Evolutionary conservation across 1,140 invertebrate species (phyloP).

Genomic region (Heterodera schachtii): DNA sequence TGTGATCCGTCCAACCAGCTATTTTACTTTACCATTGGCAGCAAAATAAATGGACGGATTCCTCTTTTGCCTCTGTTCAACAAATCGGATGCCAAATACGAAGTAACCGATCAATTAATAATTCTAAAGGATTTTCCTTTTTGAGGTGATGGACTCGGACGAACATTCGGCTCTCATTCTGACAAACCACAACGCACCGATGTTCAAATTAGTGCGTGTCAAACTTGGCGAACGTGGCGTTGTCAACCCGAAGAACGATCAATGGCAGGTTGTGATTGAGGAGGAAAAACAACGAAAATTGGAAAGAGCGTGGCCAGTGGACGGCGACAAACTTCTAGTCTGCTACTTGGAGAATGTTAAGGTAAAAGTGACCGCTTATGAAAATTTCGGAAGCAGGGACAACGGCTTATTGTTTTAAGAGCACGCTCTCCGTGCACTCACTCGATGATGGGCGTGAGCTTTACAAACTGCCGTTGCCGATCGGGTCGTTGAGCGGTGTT

Average conservation of each 20-base stretch:
- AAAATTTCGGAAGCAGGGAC: background rate
- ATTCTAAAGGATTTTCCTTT: background rate
- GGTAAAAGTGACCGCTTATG: constrained; percentile 66
- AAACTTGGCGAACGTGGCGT: constrained; percentile 73
- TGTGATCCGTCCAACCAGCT: constrained; percentile 62
- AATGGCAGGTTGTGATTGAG: constrained; percentile 82
- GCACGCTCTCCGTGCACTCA: constrained; percentile 79
- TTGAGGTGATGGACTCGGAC: constrained; percentile 86
- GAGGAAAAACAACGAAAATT: constrained; percentile 85
- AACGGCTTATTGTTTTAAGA: constrained; percentile 72
- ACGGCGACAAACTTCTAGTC: constrained; percentile 81
- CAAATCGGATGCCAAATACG: constrained; percentile 90
- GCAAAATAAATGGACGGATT: constrained; percentile 54
- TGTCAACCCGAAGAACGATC: constrained; percentile 66
- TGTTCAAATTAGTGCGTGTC: constrained; percentile 85
- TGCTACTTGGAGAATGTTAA: constrained; percentile 93
- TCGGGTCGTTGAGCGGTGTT: constrained; percentile 82
- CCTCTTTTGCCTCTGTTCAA: constrained; percentile 71
- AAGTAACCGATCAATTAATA: constrained; percentile 71
- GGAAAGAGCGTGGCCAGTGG: constrained; percentile 81
- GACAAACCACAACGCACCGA: constrained; percentile 91
- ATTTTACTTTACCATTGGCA: constrained; percentile 51
- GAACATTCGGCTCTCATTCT: constrained; percentile 81
- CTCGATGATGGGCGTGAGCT: constrained; percentile 75
- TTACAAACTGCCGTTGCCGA: constrained; percentile 72